These are phyloP conservation scores for Urocitellus parryii DNA, from an alignment of 2,113 vertebrate genomes.

Conservation along the genomic window DNA sequence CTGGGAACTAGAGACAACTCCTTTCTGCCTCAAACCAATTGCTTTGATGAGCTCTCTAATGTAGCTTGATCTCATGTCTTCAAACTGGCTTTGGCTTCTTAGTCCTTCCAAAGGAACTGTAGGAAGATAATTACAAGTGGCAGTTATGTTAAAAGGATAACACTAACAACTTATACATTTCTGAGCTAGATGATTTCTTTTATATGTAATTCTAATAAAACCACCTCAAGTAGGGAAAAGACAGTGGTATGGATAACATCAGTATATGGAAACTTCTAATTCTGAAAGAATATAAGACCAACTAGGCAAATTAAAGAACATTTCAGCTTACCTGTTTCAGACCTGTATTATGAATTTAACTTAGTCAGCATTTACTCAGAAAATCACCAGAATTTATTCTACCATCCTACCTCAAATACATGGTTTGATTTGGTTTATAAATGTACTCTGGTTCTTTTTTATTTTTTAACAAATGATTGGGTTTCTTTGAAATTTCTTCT, in stretches of 20 bases:
- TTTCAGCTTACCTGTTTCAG: background rate
- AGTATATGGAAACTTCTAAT: background rate
- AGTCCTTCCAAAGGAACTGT: constrained; percentile 97
- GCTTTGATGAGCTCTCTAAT: constrained; percentile 96
- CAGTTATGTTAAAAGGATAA: constrained; percentile 31
- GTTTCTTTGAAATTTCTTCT: background rate
- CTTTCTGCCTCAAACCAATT: constrained; percentile 94
- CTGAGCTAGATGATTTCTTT: constrained; percentile 27
- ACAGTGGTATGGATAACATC: background rate
- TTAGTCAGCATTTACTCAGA: constrained; percentile 17
- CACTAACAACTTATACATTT: background rate
- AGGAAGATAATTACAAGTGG: constrained; percentile 51
- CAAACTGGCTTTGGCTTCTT: constrained; percentile 95
- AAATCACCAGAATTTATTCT: background rate
- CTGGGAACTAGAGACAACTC: constrained; percentile 93
- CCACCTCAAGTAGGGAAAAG: background rate
- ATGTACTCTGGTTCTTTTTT: background rate
- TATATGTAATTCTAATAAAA: background rate
- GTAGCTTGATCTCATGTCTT: constrained; percentile 98
- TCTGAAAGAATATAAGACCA: background rate
- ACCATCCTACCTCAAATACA: background rate
- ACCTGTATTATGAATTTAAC: background rate
- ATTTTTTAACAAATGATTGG: background rate
- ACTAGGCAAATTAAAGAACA: background rate
- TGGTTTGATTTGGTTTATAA: background rate